Percentiles rank a stretch among this genome's conserved stretches.
phyloP scores from a whole-genome alignment of 2,113 vertebrate species.

The Albula goreensis region DNA sequence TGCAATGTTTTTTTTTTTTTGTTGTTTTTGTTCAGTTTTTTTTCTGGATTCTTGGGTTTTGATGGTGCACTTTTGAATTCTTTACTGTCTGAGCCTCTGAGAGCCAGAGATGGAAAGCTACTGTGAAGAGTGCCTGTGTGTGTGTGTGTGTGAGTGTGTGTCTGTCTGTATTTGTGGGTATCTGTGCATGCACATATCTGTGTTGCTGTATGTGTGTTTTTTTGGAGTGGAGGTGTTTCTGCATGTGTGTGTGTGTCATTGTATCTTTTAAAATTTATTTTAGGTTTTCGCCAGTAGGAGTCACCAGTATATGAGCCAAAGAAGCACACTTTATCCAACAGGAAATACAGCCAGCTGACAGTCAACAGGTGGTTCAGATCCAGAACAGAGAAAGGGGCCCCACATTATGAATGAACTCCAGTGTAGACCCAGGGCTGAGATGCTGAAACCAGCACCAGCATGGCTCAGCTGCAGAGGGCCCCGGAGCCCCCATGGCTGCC shows the following conservation, averaged over 20 bases:
- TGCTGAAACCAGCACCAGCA: too few species aligned
- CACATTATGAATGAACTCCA: too few species aligned
- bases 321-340: too few species aligned
- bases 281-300: too few species aligned
- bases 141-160: conserved; percentile 5
- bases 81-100: background rate
- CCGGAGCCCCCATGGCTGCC: too few species aligned
- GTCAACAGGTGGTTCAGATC: too few species aligned
- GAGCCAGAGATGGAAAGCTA: background rate
- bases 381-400: too few species aligned
- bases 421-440: too few species aligned
- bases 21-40: background rate
- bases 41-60: background rate
- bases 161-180: background rate
- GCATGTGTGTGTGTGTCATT: background rate
- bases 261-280: background rate
- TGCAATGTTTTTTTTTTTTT: background rate
- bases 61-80: background rate
- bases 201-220: background rate
- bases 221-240: background rate
- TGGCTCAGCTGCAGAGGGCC: too few species aligned
- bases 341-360: too few species aligned
- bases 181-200: background rate
- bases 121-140: background rate
- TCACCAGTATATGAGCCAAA: too few species aligned